Evolutionary conservation across 1,140 invertebrate genomes (phyloP).

Genomic region (Cotesia glomerata): DNA sequence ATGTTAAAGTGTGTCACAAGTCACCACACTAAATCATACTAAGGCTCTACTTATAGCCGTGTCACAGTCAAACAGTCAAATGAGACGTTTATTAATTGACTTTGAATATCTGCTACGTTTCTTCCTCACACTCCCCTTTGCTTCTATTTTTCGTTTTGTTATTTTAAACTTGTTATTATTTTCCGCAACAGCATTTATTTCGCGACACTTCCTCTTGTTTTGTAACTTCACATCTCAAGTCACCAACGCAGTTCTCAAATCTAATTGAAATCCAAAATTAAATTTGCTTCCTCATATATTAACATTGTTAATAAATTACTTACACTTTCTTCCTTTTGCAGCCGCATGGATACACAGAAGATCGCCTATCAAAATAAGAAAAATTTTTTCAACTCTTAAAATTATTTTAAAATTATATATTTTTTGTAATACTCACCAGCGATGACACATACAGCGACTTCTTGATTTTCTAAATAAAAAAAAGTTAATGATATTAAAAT

Average conservation of each 20-base stretch:
- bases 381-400: neutral
- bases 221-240: too few relatives aligned
- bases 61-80: constrained; percentile 43
- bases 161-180: neutral
- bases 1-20: constrained; percentile 53
- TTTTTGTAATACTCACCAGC: constrained; percentile 29
- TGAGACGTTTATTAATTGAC: constrained; percentile 60
- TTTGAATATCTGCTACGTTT: constrained; percentile 41
- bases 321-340: constrained; percentile 26
- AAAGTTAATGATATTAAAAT: neutral
- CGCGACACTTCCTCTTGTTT: too few relatives aligned
- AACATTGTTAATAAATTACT: neutral
- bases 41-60: constrained; percentile 59
- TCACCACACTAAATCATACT: neutral
- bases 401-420: neutral
- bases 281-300: neutral
- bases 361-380: constrained; percentile 6
- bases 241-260: too few relatives aligned
- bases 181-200: too few relatives aligned
- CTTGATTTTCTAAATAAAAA: neutral
- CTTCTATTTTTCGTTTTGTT: neutral
- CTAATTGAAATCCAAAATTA: too few relatives aligned
- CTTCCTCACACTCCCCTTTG: neutral
- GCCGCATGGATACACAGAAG: constrained; percentile 34
- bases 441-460: neutral